Evolutionary conservation across 64 coral and sea anemone species (phyloP).

Genomic region (Acropora tenuis): DNA sequence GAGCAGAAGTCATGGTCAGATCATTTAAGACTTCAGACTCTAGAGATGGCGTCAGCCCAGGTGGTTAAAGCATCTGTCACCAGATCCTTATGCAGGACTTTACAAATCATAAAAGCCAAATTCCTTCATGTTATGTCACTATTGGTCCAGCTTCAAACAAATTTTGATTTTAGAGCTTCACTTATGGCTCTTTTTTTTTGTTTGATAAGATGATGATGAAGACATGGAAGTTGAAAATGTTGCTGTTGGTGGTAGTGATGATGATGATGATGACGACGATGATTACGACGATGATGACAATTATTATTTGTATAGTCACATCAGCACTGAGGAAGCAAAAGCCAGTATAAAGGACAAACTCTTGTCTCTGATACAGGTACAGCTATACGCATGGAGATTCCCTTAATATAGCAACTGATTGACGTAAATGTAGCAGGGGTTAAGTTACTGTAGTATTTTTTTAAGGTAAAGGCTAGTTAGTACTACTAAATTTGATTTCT

Average conservation of each 20-base stretch:
- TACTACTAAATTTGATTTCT: too few relatives aligned
- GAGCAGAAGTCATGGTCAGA: too few relatives aligned
- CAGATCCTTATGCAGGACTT: too few relatives aligned
- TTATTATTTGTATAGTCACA: not conserved
- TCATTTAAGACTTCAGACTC: too few relatives aligned
- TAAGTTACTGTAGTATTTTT: too few relatives aligned
- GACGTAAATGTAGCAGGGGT: too few relatives aligned
- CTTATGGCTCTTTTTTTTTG: not conserved
- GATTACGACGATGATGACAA: conserved; percentile 37
- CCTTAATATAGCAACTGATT: not conserved
- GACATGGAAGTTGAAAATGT: not conserved
- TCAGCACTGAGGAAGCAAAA: conserved; percentile 56
- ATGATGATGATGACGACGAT: conserved; percentile 16
- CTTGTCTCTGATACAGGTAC: conserved; percentile 68
- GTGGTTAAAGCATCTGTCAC: too few relatives aligned
- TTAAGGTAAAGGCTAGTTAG: too few relatives aligned
- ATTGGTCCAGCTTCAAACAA: too few relatives aligned
- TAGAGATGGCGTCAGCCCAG: too few relatives aligned
- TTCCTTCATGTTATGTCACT: too few relatives aligned
- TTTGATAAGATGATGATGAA: not conserved
- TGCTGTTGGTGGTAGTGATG: not conserved
- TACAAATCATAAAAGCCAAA: too few relatives aligned
- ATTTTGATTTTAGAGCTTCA: not conserved
- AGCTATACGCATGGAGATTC: not conserved
- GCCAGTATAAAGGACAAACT: conserved; percentile 59